A percentile compares a stretch with the other conserved stretches of the same genome.
Conservation (phyloP, 2,888 invertebrate species). For the Troides aeacus region DNA sequence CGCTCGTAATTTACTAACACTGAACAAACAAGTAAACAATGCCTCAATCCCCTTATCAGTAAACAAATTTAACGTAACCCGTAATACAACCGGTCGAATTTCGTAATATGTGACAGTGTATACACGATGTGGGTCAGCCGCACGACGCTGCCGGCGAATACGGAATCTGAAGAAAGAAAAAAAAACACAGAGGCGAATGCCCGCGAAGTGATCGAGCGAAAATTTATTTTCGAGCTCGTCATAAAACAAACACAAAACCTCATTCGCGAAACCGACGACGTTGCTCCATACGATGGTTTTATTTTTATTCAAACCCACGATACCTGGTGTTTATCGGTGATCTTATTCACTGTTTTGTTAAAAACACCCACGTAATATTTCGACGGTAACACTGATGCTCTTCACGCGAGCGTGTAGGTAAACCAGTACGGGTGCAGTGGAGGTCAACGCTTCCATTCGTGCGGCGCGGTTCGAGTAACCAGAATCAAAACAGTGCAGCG, state of each 20-base stretch:
- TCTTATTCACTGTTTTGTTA: no score
- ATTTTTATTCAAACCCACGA: no score
- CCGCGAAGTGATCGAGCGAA: slow-evolving; percentile 36
- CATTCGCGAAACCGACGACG: slow-evolving; percentile 41
- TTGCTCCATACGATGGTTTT: no score
- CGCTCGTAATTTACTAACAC: slow-evolving; percentile 33
- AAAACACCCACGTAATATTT: no score
- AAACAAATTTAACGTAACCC: slow-evolving; percentile 38
- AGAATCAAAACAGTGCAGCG: slow-evolving; percentile 45
- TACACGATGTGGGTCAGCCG: slow-evolving; percentile 55
- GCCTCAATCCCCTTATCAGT: slow-evolving; percentile 44
- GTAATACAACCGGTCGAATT: slow-evolving; percentile 48
- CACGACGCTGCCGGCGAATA: slow-evolving; percentile 33
- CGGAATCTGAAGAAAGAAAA: slow-evolving; percentile 35
- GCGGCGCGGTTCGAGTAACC: slow-evolving; percentile 44
- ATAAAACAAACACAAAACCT: slow-evolving; percentile 71
- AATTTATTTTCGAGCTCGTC: slow-evolving; percentile 37
- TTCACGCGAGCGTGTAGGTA: not conserved
- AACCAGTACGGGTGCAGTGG: slow-evolving; percentile 41
- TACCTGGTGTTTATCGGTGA: no score
- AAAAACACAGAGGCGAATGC: slow-evolving; percentile 36
- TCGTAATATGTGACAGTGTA: slow-evolving; percentile 39
- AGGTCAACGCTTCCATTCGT: slow-evolving; percentile 66
- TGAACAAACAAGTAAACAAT: slow-evolving; percentile 40
- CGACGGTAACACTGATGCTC: no score